Conservation (phyloP, 2,888 invertebrate genomes). For the Abrostola triplasia region DNA sequence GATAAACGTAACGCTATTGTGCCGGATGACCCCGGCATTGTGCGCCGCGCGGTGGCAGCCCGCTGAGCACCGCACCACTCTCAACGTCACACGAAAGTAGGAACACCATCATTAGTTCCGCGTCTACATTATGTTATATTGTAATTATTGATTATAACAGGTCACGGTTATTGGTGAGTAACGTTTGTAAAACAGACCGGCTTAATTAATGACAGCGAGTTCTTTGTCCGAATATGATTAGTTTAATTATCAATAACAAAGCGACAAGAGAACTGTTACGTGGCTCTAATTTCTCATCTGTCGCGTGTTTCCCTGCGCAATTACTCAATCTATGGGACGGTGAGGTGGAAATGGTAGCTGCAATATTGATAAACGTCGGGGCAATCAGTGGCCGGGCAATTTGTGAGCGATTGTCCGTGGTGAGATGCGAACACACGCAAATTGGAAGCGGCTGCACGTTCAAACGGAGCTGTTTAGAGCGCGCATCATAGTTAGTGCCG, state of each 20-base stretch:
- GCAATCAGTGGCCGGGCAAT: conserved; percentile 84
- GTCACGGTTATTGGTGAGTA: conserved; percentile 79
- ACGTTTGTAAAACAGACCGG: conserved; percentile 73
- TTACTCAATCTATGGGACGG: conserved; percentile 61
- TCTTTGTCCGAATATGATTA: conserved; percentile 68
- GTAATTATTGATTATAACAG: conserved; percentile 86
- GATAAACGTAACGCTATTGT: conserved; percentile 85
- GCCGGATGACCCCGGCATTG: conserved; percentile 82
- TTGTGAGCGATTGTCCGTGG: conserved; percentile 85
- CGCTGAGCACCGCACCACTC: conserved; percentile 72
- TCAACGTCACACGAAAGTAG: conserved; percentile 69
- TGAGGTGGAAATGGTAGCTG: conserved; percentile 64
- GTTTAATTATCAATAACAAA: conserved; percentile 74
- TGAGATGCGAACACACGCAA: conserved; percentile 79
- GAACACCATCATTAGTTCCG: conserved; percentile 81
- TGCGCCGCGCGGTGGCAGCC: conserved; percentile 62
- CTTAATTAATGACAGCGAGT: conserved; percentile 76
- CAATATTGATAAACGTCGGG: conserved; percentile 86
- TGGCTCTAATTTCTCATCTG: conserved; percentile 69
- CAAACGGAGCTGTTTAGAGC: conserved; percentile 73
- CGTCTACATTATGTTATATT: conserved; percentile 78
- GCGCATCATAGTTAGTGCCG: conserved; percentile 54
- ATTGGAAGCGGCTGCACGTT: conserved; percentile 76
- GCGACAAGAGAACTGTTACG: conserved; percentile 65
- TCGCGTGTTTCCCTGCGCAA: conserved; percentile 55